phyloP scores from a whole-genome alignment of 2,888 invertebrate genomes.

The Drosophila greeni region DNA sequence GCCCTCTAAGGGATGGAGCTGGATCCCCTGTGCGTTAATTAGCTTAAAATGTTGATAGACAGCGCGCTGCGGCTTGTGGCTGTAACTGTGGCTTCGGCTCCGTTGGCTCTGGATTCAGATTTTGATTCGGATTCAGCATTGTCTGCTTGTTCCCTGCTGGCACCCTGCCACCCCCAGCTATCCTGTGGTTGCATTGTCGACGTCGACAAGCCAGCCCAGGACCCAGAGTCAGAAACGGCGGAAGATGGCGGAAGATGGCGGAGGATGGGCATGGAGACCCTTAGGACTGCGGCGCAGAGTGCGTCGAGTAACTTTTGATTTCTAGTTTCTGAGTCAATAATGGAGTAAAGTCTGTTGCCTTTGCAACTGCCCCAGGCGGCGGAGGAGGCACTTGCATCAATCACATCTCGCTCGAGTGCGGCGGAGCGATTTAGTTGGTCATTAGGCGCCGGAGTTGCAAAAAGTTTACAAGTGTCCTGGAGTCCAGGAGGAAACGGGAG shows the following conservation, averaged over 20 bases:
- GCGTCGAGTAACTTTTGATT: slow-evolving; percentile 19
- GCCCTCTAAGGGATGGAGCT: background rate
- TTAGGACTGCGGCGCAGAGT: slow-evolving; percentile 1
- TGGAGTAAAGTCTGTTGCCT: slow-evolving; percentile 6
- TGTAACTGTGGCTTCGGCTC: slow-evolving; percentile 16
- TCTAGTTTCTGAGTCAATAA: slow-evolving; percentile 15
- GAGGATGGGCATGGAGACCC: background rate
- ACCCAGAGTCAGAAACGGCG: background rate
- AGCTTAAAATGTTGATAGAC: slow-evolving; percentile 46
- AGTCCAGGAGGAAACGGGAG: too few relatives aligned
- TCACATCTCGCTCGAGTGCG: slow-evolving; percentile 27
- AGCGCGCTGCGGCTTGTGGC: slow-evolving; percentile 35
- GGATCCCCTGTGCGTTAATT: slow-evolving; percentile 41
- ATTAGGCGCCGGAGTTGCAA: slow-evolving; percentile 19
- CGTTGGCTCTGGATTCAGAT: slow-evolving; percentile 1
- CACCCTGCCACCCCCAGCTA: background rate
- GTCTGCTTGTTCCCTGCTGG: slow-evolving; percentile 1
- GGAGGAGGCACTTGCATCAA: slow-evolving; percentile 32
- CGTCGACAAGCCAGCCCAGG: slow-evolving; percentile 4
- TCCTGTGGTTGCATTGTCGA: slow-evolving; percentile 13
- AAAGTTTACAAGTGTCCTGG: background rate
- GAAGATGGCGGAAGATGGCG: too few relatives aligned
- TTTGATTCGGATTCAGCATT: slow-evolving; percentile 1
- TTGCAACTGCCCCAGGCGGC: background rate
- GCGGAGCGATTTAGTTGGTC: slow-evolving; percentile 29